Base-by-base conservation (phyloP, 2,113 vertebrate species). In the Semicossyphus pulcher region DNA sequence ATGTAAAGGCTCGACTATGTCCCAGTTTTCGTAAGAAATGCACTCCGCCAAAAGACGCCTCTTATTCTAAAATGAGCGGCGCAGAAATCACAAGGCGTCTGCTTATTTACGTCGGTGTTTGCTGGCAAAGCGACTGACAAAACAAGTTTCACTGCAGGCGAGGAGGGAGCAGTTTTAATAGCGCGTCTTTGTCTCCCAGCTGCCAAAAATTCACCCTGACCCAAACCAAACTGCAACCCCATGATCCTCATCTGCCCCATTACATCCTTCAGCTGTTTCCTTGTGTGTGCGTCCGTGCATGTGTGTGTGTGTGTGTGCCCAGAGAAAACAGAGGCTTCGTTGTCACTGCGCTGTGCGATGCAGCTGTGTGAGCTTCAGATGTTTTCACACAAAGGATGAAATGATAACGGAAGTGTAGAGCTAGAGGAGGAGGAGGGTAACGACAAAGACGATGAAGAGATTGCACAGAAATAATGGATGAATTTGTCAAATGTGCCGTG, bases 201-300 rank as follows among this genome's bases (percentile, higher is more conserved):
- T 90, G 88, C 85, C 80, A 86, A 88, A 85, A 63, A 72, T 83
- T 86, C 78, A 84, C 74, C 63, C 78, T 84, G 86, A 86, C 84
- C 84, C 80, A 83, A 89, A 87, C 82, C 78, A 87, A 86, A 89
- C 81, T 76, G 78, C 86, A 89, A 90, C 85, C 91, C 82, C 91
- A 90, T 96, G 92, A 94, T 95, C 91, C 92, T 92, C 90, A 92
- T 91, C 73, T 81, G 91, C 86, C 92, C 90, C 73, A 83, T 84
- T 93, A 92, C 87, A 85, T 85, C 87, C 88, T 89, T 90, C 93
- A 94, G 94, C 93, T 93, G 87, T 85, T 83, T 91, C 88, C 82
- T 72, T 42, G 85, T 12, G 54, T 39, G 36, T 23, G 61, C 26
- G 20, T 62, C 16, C 56, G 37, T 11, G 29, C 21, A 23, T 7